These are phyloP conservation scores for Busseola fusca DNA, from an alignment of 2,888 invertebrate genomes.

Conservation along the genomic window DNA sequence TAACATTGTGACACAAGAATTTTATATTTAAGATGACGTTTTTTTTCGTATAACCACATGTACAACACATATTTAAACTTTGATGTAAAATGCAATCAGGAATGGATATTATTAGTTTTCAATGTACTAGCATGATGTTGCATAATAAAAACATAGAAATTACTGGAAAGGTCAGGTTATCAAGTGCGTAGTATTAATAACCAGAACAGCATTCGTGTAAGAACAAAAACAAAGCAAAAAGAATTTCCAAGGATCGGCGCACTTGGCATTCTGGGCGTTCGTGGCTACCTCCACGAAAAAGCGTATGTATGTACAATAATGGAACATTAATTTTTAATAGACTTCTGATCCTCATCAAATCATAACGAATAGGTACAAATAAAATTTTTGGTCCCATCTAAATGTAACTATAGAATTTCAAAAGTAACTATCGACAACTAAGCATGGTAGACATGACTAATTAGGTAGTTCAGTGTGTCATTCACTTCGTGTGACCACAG, in stretches of 20 bases:
- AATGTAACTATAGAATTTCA: slow-evolving; percentile 2
- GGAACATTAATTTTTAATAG: neutral
- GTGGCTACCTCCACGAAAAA: neutral
- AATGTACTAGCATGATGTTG: neutral
- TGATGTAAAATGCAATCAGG: neutral
- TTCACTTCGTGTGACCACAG: slow-evolving; percentile 40
- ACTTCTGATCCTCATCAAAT: neutral
- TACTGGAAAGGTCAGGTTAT: too few relatives aligned
- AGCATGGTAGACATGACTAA: slow-evolving; percentile 18
- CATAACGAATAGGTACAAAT: neutral
- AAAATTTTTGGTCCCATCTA: neutral
- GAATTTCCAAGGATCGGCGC: neutral
- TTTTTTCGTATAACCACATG: neutral
- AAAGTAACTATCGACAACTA: neutral
- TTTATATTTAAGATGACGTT: too few relatives aligned
- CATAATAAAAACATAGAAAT: neutral
- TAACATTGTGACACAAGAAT: too few relatives aligned
- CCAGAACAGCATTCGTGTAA: neutral
- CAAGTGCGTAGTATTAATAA: neutral
- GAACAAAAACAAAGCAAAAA: neutral
- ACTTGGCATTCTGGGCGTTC: neutral
- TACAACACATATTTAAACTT: neutral
- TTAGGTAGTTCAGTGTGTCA: slow-evolving; percentile 53
- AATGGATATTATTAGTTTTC: neutral
- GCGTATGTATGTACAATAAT: neutral